phyloP scores from a whole-genome alignment of 2,113 vertebrate genomes.

The Seriola quinqueradiata region DNA sequence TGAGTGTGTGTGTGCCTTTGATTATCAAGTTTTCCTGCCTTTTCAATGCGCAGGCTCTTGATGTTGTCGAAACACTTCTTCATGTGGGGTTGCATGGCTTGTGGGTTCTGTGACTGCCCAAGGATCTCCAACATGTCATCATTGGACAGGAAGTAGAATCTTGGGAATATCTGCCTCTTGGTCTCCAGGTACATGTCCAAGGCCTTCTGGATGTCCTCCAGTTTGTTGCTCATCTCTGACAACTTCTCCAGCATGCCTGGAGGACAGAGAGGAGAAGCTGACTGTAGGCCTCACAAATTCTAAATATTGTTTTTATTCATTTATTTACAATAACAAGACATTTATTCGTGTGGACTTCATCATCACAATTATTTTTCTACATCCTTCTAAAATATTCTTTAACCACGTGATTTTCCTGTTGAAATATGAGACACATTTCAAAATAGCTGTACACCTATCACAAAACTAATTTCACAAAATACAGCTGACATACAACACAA shows the following conservation, averaged over 20 bases:
- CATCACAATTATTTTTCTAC: neutral
- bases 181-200: constrained; percentile 92
- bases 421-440: neutral
- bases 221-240: constrained; percentile 83
- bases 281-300: neutral
- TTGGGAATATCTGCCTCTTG: constrained; percentile 91
- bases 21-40: constrained; percentile 72
- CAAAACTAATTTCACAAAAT: neutral
- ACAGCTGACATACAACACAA: neutral
- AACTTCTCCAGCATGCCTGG: constrained; percentile 87
- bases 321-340: neutral
- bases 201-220: constrained; percentile 92
- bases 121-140: constrained; percentile 92
- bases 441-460: neutral
- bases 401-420: neutral
- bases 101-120: constrained; percentile 90
- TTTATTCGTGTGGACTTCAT: neutral
- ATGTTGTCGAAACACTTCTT: constrained; percentile 95
- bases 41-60: constrained; percentile 86
- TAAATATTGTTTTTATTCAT: neutral
- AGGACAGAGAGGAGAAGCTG: neutral
- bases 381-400: neutral
- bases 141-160: constrained; percentile 93
- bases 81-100: constrained; percentile 91
- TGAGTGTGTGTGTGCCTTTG: neutral